phyloP scores from a whole-genome alignment of 2,797 vertebrate species.

The Crocidura indochinensis region DNA sequence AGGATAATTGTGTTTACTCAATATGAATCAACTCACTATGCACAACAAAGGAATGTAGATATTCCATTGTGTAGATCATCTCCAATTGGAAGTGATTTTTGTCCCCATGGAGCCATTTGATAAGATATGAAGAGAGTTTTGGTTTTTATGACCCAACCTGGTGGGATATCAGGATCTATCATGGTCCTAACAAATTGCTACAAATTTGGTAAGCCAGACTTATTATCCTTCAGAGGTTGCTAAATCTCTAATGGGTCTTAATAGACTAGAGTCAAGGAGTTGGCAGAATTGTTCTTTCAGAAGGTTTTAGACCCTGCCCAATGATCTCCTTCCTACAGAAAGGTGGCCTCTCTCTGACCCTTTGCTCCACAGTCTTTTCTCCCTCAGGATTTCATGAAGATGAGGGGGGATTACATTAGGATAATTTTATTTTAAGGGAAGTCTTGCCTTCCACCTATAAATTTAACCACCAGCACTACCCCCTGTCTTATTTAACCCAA shows the following conservation, averaged over 20 bases:
- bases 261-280: background rate
- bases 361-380: conserved; percentile 12
- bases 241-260: conserved; percentile 3
- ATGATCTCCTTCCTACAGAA: background rate
- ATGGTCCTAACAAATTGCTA: background rate
- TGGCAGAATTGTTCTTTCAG: background rate
- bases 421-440: background rate
- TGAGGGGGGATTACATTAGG: too few relatives aligned
- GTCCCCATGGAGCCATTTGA: background rate
- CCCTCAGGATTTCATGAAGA: conserved; percentile 11
- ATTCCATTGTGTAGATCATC: background rate
- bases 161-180: background rate
- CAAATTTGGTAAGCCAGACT: background rate
- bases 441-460: conserved; percentile 39
- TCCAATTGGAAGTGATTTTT: conserved; percentile 27
- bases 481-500: background rate
- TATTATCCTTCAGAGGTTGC: conserved; percentile 16
- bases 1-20: conserved; percentile 2
- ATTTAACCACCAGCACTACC: background rate
- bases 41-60: background rate
- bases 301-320: conserved; percentile 1
- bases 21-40: background rate
- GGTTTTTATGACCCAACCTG: background rate
- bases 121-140: conserved; percentile 19
- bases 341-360: conserved; percentile 1